Evolutionary conservation across 2,113 vertebrate species (phyloP).

Genomic region (Nannobrachium achirus): DNA sequence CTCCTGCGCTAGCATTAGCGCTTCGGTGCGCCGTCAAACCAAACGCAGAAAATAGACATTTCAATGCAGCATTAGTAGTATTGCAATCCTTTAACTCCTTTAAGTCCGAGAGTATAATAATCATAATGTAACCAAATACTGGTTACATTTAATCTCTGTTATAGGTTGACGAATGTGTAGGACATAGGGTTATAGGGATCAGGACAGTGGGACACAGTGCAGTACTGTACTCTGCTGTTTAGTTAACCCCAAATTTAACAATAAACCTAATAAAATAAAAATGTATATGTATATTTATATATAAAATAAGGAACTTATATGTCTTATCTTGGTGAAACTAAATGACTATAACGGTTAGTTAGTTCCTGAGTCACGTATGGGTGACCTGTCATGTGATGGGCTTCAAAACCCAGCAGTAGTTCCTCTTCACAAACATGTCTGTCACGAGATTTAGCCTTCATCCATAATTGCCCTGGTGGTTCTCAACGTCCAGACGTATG

Average conservation of each 20-base stretch:
- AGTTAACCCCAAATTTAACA: neutral
- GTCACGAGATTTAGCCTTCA: conserved; percentile 54
- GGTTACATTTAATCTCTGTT: too few relatives aligned
- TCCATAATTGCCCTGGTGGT: neutral
- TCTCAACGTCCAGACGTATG: too few relatives aligned
- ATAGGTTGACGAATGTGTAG: too few relatives aligned
- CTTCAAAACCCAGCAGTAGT: conserved; percentile 5
- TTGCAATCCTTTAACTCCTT: neutral
- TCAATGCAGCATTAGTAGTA: neutral
- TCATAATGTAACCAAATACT: too few relatives aligned
- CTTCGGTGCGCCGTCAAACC: neutral
- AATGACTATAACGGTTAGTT: too few relatives aligned
- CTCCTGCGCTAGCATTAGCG: conserved; percentile 31
- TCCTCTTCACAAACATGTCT: conserved; percentile 27
- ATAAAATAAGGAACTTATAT: too few relatives aligned
- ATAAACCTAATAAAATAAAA: too few relatives aligned
- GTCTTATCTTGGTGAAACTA: too few relatives aligned
- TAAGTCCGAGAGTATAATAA: too few relatives aligned
- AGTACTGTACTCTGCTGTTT: neutral
- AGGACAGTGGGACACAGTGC: neutral
- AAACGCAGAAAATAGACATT: neutral
- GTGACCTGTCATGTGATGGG: conserved; percentile 50
- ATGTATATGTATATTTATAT: too few relatives aligned
- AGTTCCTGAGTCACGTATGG: neutral
- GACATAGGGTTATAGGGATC: too few relatives aligned